Conservation (phyloP, 2,113 vertebrate genomes). For the Nyctibius bracteatus region DNA sequence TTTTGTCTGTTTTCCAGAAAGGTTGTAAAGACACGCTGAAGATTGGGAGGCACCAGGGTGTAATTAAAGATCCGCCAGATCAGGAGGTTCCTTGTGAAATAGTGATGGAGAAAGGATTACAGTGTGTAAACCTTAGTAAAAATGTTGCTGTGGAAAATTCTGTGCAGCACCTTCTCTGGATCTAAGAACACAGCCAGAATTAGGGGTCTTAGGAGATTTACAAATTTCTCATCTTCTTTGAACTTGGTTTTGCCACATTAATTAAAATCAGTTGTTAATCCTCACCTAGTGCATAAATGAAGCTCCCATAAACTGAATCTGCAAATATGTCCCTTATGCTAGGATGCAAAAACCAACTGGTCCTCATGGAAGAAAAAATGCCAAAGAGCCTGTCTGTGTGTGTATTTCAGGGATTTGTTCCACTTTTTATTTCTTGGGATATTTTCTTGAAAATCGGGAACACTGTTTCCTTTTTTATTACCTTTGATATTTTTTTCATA, state of each 20-base stretch:
- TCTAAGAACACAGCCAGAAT: neutral
- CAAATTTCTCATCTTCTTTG: neutral
- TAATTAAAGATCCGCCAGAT: neutral
- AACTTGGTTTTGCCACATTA: constrained; percentile 16
- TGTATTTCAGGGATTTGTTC: neutral
- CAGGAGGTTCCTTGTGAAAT: neutral
- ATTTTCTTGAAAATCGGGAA: neutral
- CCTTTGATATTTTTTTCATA: neutral
- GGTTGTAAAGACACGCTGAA: neutral
- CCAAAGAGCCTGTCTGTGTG: neutral
- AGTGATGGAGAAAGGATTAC: neutral
- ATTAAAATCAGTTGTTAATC: constrained; percentile 36
- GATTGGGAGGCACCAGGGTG: neutral
- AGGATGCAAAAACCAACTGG: neutral
- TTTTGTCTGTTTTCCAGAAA: neutral
- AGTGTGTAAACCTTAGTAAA: neutral
- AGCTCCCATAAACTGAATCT: neutral
- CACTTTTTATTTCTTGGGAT: neutral
- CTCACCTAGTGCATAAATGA: neutral
- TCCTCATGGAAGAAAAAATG: neutral
- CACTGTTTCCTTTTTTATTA: neutral
- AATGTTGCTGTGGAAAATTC: neutral
- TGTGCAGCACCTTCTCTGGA: neutral
- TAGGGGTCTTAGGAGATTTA: neutral
- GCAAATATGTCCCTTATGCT: neutral